Evolutionary conservation across 2,113 vertebrate genomes (phyloP).

Genomic region (Pterocles gutturalis): DNA sequence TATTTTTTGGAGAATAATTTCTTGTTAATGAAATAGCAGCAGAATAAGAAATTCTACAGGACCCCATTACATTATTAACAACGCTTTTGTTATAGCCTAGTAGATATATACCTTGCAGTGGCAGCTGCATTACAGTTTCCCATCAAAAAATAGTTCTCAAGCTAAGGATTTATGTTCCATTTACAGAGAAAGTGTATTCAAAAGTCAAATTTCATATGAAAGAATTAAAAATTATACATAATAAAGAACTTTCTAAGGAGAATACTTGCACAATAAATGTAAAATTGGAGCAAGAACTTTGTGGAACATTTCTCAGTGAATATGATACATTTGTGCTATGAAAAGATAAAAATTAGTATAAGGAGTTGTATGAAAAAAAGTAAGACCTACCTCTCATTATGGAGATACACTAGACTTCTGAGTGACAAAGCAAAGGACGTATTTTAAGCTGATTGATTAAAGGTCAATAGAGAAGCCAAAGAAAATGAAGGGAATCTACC

Average conservation of each 20-base stretch:
- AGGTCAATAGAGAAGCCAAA: background rate
- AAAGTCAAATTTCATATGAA: background rate
- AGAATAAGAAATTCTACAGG: background rate
- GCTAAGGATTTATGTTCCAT: background rate
- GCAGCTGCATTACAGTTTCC: background rate
- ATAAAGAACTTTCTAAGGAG: background rate
- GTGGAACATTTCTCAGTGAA: background rate
- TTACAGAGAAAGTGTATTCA: background rate
- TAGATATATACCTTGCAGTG: background rate
- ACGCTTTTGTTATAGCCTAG: background rate
- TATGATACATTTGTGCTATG: background rate
- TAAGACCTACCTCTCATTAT: background rate
- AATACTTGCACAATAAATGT: background rate
- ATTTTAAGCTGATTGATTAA: constrained; percentile 2
- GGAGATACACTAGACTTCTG: background rate
- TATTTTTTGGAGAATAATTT: background rate
- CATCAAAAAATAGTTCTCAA: background rate
- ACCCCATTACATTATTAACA: background rate
- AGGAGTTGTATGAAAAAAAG: background rate
- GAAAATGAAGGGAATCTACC: background rate
- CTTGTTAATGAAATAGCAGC: background rate
- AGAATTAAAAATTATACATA: background rate
- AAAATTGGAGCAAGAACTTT: background rate
- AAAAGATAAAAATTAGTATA: background rate
- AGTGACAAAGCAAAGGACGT: background rate